Evolutionary conservation across 2,797 vertebrate genomes (phyloP).

Genomic region (Macroramphosus scolopax): DNA sequence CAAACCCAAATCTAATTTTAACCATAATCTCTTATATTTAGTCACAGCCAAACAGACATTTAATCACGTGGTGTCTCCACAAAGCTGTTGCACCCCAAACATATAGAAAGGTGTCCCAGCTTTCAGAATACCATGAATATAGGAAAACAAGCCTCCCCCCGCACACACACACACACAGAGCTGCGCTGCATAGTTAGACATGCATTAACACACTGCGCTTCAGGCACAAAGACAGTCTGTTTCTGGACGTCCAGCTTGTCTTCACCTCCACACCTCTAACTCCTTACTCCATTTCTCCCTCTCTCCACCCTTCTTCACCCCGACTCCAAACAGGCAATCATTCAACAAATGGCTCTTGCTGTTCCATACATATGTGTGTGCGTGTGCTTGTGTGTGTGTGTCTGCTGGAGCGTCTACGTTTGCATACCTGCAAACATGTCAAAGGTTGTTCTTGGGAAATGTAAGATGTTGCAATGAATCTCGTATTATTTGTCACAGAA

Average conservation of each 20-base stretch:
- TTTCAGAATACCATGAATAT: too few relatives aligned
- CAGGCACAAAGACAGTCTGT: constrained; percentile 69
- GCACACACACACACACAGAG: constrained; percentile 9
- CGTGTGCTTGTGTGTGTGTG: constrained; percentile 14
- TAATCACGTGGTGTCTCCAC: too few relatives aligned
- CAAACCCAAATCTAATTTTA: too few relatives aligned
- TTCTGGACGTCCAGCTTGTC: constrained; percentile 65
- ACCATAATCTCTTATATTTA: too few relatives aligned
- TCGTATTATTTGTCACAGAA: too few relatives aligned
- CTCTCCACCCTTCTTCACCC: constrained; percentile 41
- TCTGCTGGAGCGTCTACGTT: constrained; percentile 25
- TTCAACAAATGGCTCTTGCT: constrained; percentile 57
- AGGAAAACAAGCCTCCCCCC: neutral
- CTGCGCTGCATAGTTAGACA: constrained; percentile 33
- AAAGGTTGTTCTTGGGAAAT: too few relatives aligned
- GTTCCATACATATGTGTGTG: constrained; percentile 47
- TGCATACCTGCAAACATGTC: constrained; percentile 47
- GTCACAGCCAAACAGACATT: too few relatives aligned
- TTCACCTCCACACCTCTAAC: constrained; percentile 73
- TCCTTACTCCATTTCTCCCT: constrained; percentile 64
- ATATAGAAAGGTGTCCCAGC: too few relatives aligned
- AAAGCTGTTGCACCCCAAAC: too few relatives aligned
- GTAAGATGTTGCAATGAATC: constrained; percentile 13
- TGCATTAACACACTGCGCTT: constrained; percentile 44
- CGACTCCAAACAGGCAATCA: constrained; percentile 56